phyloP scores from a whole-genome alignment of 92 coral and sea anemone species.

The Palythoa caribaeorum region DNA sequence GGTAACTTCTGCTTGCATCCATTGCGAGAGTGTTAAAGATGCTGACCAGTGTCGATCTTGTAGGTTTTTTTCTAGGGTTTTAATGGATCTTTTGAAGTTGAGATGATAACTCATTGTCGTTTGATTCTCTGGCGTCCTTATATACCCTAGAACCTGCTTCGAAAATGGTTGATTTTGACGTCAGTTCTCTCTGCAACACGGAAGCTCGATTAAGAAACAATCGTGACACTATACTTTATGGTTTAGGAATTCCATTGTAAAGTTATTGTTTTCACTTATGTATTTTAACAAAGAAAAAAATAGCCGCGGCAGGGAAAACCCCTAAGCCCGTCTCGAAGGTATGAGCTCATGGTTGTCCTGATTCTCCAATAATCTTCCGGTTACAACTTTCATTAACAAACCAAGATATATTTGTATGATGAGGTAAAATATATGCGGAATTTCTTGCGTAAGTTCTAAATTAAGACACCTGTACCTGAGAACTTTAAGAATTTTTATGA shows the following conservation, averaged over 20 bases:
- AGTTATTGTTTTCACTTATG: not conserved
- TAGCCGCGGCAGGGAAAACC: constrained; percentile 32
- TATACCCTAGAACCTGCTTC: not conserved
- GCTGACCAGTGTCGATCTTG: not conserved
- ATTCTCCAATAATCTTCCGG: constrained; percentile 35
- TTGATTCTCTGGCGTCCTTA: not conserved
- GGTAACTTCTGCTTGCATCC: not conserved
- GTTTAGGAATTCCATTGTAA: not conserved
- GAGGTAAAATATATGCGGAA: not conserved
- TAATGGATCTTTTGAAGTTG: not conserved
- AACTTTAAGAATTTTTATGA: not conserved
- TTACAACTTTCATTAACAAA: not conserved
- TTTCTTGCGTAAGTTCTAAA: not conserved
- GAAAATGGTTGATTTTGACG: not conserved
- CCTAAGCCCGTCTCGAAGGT: not conserved
- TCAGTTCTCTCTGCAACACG: not conserved
- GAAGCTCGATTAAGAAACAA: not conserved
- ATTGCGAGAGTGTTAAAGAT: not conserved
- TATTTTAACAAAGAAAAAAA: not conserved
- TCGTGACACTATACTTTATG: not conserved
- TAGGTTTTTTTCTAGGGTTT: not conserved
- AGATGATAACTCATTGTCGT: not conserved
- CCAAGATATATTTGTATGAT: constrained; percentile 1
- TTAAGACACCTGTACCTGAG: not conserved
- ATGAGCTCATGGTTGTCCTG: not conserved